Conservation (phyloP, 2,797 vertebrate species). For the Garrulus glandarius region DNA sequence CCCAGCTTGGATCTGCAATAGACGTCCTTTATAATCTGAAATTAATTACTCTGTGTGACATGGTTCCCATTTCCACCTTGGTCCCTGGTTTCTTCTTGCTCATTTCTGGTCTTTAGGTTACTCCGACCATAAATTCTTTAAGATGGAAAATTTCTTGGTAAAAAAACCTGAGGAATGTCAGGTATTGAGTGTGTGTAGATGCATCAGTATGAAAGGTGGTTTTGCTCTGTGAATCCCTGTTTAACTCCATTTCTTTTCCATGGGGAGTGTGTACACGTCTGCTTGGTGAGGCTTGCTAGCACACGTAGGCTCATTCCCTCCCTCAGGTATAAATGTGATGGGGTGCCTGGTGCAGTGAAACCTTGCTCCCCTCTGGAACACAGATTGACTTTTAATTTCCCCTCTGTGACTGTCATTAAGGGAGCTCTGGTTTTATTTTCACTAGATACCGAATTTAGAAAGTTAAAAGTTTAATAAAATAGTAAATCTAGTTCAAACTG, state of each 20-base stretch:
- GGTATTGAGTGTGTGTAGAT: not conserved
- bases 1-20: not conserved
- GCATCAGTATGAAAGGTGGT: not conserved
- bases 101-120: not conserved
- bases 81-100: not conserved
- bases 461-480: constrained; percentile 28
- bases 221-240: not conserved
- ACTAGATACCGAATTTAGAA: not conserved
- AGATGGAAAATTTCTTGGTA: not conserved
- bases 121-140: not conserved
- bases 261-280: not conserved
- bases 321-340: not conserved
- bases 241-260: not conserved
- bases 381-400: not conserved
- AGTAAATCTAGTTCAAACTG: constrained; percentile 8
- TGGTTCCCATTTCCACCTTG: not conserved
- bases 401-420: not conserved
- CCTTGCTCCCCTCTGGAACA: not conserved
- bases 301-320: accelerated
- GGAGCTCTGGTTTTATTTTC: not conserved
- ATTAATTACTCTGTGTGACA: not conserved
- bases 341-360: not conserved
- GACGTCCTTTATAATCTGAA: not conserved
- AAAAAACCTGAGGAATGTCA: accelerated
- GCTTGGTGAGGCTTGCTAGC: not conserved